Percentiles rank a stretch among this genome's conserved stretches.
These are phyloP conservation scores for Zalophus californianus DNA, from an alignment of 2,797 vertebrate genomes.

Conservation along the genomic window DNA sequence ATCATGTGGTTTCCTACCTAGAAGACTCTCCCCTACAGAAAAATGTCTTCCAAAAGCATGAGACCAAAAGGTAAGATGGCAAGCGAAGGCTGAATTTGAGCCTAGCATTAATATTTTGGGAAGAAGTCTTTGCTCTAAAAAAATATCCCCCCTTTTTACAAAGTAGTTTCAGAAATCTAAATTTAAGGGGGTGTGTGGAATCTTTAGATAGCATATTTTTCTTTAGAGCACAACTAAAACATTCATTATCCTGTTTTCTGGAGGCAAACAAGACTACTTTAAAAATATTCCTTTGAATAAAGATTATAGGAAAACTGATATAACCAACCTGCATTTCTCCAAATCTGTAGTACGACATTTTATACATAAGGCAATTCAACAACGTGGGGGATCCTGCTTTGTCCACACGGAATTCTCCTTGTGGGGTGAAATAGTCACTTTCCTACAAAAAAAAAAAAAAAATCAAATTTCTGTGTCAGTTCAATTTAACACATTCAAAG, in stretches of 20 bases:
- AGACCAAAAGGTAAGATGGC: not conserved
- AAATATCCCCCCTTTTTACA: not conserved
- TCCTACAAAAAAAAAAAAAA: conserved; percentile 89
- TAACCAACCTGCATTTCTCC: conserved; percentile 98
- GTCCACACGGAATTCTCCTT: conserved; percentile 99
- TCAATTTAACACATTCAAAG: not conserved
- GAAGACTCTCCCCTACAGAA: not conserved
- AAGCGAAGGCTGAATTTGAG: conserved; percentile 9
- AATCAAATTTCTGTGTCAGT: conserved; percentile 61
- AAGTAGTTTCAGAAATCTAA: conserved; percentile 59
- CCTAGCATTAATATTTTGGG: conserved; percentile 14
- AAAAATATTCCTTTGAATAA: conserved; percentile 15
- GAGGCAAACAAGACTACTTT: not conserved
- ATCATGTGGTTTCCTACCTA: not conserved
- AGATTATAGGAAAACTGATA: conserved; percentile 39
- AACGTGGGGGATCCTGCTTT: conserved; percentile 98
- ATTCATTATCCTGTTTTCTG: not conserved
- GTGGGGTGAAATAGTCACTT: conserved; percentile 99
- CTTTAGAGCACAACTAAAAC: not conserved
- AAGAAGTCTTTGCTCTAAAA: conserved; percentile 34
- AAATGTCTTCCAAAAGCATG: not conserved
- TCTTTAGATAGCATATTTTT: conserved; percentile 8
- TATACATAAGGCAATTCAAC: conserved; percentile 99
- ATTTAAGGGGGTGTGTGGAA: not conserved
- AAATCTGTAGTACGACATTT: conserved; percentile 99